Conservation (phyloP, 1,140 invertebrate species). For the Bombus superbus region DNA sequence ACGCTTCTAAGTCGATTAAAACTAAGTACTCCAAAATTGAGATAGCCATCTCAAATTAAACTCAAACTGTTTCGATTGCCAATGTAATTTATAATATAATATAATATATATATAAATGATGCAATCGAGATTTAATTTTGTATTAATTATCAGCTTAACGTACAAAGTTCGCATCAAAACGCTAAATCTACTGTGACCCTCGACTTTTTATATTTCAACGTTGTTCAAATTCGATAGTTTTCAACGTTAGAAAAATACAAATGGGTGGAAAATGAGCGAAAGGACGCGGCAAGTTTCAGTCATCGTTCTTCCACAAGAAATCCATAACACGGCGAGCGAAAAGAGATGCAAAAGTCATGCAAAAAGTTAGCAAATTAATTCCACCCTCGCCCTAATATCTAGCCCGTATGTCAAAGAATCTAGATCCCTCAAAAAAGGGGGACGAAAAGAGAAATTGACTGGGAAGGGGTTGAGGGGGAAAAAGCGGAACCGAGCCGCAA, state of each 20-base stretch:
- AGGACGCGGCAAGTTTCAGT: not conserved
- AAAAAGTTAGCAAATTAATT: conserved; percentile 28
- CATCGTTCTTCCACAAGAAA: not conserved
- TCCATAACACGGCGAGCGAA: not conserved
- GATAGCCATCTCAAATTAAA: not conserved
- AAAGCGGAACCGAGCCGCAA: not conserved
- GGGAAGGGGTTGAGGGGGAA: not conserved
- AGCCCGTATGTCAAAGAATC: not conserved
- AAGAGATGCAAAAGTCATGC: not conserved
- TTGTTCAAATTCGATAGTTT: too few relatives aligned
- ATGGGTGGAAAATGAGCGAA: too few relatives aligned
- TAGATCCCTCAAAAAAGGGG: not conserved
- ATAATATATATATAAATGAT: too few relatives aligned
- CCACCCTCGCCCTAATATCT: not conserved
- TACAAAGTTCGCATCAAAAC: not conserved
- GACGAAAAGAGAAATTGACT: not conserved
- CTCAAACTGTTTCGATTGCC: too few relatives aligned
- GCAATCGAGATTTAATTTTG: too few relatives aligned
- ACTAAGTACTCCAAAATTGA: too few relatives aligned
- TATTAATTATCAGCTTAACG: too few relatives aligned
- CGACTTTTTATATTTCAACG: too few relatives aligned
- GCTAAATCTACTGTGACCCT: not conserved
- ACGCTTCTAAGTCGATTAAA: too few relatives aligned
- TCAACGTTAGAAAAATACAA: too few relatives aligned
- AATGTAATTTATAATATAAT: too few relatives aligned